phyloP scores from a whole-genome alignment of 2,797 vertebrate genomes.

The Mormyrops boulengeri region DNA sequence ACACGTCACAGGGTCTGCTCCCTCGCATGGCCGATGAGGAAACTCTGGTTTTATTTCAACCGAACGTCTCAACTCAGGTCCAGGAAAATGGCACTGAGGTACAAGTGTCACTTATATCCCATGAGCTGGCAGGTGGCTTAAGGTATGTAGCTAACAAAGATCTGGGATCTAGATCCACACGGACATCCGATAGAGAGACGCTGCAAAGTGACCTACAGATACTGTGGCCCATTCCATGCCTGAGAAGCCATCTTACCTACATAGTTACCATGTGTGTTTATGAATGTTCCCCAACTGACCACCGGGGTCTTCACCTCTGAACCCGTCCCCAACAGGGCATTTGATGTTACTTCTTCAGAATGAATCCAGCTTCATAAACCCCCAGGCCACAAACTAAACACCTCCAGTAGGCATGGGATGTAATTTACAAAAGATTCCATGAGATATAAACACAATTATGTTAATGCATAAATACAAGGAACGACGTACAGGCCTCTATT shows the following conservation, averaged over 20 bases:
- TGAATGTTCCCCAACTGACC: not conserved
- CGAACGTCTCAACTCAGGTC: not conserved
- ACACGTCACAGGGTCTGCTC: not conserved
- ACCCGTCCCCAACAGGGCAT: not conserved
- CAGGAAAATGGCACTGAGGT: not conserved
- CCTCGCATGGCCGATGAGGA: not conserved
- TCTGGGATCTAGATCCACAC: not conserved
- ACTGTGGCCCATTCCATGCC: not conserved
- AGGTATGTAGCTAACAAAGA: not conserved
- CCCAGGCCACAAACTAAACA: not conserved
- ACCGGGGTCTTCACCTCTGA: not conserved
- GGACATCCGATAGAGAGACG: not conserved
- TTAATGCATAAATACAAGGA: constrained; percentile 30
- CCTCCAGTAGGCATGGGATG: not conserved
- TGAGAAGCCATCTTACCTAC: not conserved
- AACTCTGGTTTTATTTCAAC: not conserved
- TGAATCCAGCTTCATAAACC: not conserved
- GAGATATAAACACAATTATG: constrained; percentile 26
- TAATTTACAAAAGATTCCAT: constrained; percentile 32
- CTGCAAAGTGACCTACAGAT: not conserved
- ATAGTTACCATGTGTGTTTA: not conserved
- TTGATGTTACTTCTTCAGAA: not conserved
- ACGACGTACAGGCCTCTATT: not conserved
- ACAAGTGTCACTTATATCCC: not conserved
- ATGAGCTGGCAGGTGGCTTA: not conserved